Conservation (phyloP, 2,888 invertebrate genomes). For the Drosophila macrospina region DNA sequence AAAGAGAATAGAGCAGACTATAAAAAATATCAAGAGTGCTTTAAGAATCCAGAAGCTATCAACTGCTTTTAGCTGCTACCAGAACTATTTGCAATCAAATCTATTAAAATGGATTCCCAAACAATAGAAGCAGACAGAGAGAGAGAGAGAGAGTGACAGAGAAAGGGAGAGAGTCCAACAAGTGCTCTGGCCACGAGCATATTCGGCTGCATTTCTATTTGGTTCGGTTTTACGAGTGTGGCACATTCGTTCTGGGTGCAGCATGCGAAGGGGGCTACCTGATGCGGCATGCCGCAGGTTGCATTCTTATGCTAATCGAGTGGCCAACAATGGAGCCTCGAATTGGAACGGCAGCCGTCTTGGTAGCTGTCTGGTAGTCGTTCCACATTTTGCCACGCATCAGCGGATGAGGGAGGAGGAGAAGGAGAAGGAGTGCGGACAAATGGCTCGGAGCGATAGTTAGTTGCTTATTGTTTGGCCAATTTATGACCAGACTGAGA, state of each 20-base stretch:
- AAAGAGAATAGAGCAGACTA: constrained; percentile 4
- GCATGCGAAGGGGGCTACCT: constrained; percentile 45
- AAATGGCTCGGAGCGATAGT: constrained; percentile 56
- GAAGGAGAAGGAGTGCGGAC: neutral
- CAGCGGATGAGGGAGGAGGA: constrained; percentile 13
- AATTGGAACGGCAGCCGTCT: constrained; percentile 33
- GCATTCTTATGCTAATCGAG: constrained; percentile 76
- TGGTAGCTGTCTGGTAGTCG: constrained; percentile 51
- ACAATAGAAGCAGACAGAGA: constrained; percentile 17
- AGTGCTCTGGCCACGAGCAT: constrained; percentile 41
- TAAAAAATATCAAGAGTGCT: constrained; percentile 23
- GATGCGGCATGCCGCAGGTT: constrained; percentile 60
- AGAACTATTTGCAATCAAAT: constrained; percentile 76
- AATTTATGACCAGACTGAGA: constrained; percentile 60
- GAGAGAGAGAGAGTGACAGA: too few relatives aligned
- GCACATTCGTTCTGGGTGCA: constrained; percentile 62
- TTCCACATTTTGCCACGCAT: constrained; percentile 68
- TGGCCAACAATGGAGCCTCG: constrained; percentile 48
- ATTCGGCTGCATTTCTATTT: constrained; percentile 38
- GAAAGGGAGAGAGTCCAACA: constrained; percentile 1
- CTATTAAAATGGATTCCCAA: constrained; percentile 42
- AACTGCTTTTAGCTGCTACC: constrained; percentile 30
- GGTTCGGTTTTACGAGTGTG: constrained; percentile 46
- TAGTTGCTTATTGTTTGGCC: constrained; percentile 67
- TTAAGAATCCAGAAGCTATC: constrained; percentile 66